A percentile compares a stretch with the other conserved stretches of the same genome.
Evolutionary conservation across 1,140 invertebrate genomes (phyloP).

Genomic region (Drosophila varians): DNA sequence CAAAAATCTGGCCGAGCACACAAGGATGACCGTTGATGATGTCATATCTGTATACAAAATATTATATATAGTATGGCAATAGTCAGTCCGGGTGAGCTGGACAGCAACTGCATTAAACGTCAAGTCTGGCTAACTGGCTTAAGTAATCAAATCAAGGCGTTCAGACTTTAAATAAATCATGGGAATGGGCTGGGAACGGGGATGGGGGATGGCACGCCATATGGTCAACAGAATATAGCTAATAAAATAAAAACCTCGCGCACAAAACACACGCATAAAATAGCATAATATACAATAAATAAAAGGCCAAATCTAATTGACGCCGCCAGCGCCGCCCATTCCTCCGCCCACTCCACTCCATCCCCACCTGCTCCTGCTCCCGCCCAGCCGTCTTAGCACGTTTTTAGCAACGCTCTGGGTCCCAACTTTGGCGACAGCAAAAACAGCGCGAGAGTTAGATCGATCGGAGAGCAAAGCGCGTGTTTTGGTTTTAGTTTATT

Average conservation of each 20-base stretch:
- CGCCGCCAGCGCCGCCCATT: conserved; percentile 22
- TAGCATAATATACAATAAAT: conserved; percentile 63
- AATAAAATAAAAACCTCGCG: conserved; percentile 64
- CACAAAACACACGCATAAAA: conserved; percentile 56
- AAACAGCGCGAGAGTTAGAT: conserved; percentile 13
- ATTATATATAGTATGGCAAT: not conserved
- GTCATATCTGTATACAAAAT: conserved; percentile 29
- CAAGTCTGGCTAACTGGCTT: conserved; percentile 16
- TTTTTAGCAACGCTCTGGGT: conserved; percentile 52
- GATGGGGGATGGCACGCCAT: conserved; percentile 32
- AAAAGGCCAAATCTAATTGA: conserved; percentile 75
- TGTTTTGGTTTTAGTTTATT: conserved; percentile 7
- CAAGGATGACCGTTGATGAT: conserved; percentile 63
- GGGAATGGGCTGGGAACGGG: conserved; percentile 8
- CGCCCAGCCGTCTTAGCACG: conserved; percentile 55
- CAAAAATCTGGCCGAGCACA: conserved; percentile 49
- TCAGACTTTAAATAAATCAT: conserved; percentile 33
- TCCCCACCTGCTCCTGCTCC: conserved; percentile 5
- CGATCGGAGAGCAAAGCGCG: conserved; percentile 15
- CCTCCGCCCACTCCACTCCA: not conserved
- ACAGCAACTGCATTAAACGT: conserved; percentile 46
- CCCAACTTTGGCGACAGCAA: conserved; percentile 38
- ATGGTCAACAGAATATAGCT: conserved; percentile 55
- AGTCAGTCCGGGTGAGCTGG: conserved; percentile 23
- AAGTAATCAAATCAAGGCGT: conserved; percentile 41